Evolutionary conservation across 2,797 vertebrate genomes (phyloP).

Genomic region (Lateolabrax maculatus): DNA sequence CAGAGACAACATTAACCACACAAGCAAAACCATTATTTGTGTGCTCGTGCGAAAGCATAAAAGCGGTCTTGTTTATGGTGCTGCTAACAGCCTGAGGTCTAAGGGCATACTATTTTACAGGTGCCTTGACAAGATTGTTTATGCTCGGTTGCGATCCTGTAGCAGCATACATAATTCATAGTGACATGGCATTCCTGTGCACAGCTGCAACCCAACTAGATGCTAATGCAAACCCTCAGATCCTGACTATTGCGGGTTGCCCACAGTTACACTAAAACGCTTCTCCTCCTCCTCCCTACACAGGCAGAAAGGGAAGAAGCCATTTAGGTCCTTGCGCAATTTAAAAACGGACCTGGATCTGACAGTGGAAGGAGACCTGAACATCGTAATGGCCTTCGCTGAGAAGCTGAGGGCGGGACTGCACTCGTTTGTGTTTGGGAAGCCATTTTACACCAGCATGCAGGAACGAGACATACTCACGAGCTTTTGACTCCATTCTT

Average conservation of each 20-base stretch:
- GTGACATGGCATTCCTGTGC: constrained; percentile 31
- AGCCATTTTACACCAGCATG: constrained; percentile 94
- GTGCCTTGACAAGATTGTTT: constrained; percentile 63
- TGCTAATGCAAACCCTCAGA: constrained; percentile 55
- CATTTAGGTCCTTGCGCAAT: constrained; percentile 93
- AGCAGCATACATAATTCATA: constrained; percentile 75
- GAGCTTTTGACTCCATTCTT: constrained; percentile 87
- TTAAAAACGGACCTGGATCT: constrained; percentile 96
- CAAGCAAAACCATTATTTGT: constrained; percentile 24
- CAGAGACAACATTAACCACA: constrained; percentile 23
- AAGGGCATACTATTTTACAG: constrained; percentile 66
- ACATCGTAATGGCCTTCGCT: constrained; percentile 96
- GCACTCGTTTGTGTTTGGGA: constrained; percentile 96
- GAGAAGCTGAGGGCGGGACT: constrained; percentile 97
- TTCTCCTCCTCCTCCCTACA: constrained; percentile 31
- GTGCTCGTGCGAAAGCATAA: constrained; percentile 36
- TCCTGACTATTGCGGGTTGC: constrained; percentile 33
- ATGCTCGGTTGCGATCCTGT: constrained; percentile 54
- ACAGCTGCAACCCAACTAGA: constrained; percentile 60
- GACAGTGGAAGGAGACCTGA: constrained; percentile 95
- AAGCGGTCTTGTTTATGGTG: constrained; percentile 48
- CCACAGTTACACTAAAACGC: constrained; percentile 3
- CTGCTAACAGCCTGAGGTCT: constrained; percentile 57
- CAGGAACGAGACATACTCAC: constrained; percentile 96
- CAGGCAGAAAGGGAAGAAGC: constrained; percentile 98